Base-by-base conservation (phyloP, 2,113 vertebrate species). In the Cacatua alba region DNA sequence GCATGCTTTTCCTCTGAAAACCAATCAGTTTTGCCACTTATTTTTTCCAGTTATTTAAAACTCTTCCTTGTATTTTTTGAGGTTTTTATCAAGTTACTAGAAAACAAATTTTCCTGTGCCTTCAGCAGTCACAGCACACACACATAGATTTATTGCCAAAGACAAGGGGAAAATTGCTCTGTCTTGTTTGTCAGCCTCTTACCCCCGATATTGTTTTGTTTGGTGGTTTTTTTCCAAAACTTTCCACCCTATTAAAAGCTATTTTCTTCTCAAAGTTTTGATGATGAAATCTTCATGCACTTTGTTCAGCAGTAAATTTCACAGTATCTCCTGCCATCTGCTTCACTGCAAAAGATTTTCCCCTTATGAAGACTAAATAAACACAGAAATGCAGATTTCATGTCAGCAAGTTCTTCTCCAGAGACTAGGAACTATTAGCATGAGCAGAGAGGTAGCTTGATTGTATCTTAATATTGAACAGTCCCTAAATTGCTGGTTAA, bases 381-480 rank as follows among this genome's bases (percentile, higher is more conserved):
- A 92, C 23, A 90, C 4, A 92, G 52, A 93, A 95, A 85, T 82
- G 79, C 71, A 95, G 88, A 92, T 82, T 93, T 82, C 79, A 43
- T 43, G 62, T 79, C 91, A 96, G 86, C 84, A 95, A 91, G 88
- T 79, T 95, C 59, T 80, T 46, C 95, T 94, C 82, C 43, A 91
- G 90, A 97, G 92, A 94, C 87, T 64, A 94, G 65, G 26, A 84
- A 51, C 17, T 79, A 94, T 84, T 93, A 84, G 81, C 65, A 78
- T 84, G 70, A 90, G 85, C 48, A 85, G 33, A 44, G 43, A 78
- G 48, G 79, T 92, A 82, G 74, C 65, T 96, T 94, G 90, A 95
- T 91, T 95, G 49, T 94, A 90, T 95, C 87, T 95, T 89, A 82
- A 92, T 84, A 96, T 10, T 91, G 85, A 95, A 51, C 65, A 37